Base-by-base conservation (phyloP, 2,113 vertebrate species). In the Rostratula benghalensis region DNA sequence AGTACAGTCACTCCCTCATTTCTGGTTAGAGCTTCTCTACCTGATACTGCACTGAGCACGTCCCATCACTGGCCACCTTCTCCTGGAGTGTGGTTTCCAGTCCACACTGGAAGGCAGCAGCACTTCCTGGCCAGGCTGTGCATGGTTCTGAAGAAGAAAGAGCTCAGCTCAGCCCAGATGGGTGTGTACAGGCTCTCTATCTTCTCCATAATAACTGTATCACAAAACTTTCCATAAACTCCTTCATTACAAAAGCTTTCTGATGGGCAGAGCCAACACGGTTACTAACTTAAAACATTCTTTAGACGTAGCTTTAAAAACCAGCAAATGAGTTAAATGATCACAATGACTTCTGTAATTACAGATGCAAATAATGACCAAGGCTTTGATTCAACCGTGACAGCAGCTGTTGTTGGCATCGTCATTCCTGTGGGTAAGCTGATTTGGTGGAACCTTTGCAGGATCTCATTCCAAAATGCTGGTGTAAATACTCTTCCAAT, bases 361-460 rank as follows among this genome's bases (percentile, higher is more conserved):
- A 18, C 98, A 99, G 99, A 99, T 97, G 98, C 98, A 27, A 98
- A 98, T 80, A 98, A 98, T 90, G 98, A 97, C 46, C 97, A 98
- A 97, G 98, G 98, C 91, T 98, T 99, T 69, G 98, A 98, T 91
- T 99, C 99, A 90, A 99, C 99, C 48, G 98, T 99, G 95, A 99
- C 99, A 43, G 98, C 99, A 67, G 99, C 99, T 54, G 98, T 99
- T 81, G 97, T 99, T 97, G 99, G 99, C 67, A 98, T 99, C 89
- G 97, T 99, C 73, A 99, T 99, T 91, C 99, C 99, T 96, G 98
- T 99, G 28, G 99, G 99, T 99, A 98, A 99, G 99, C 98, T 54
- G 61, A 83, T 19, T 41, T 67, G 46, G 74, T 71, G 78, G 69
- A 50, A 88, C 17, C 48, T 93, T 59, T 81, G 67, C 33, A 64